Evolutionary conservation across 2,888 invertebrate species (phyloP).

Genomic region (Phortica magna): DNA sequence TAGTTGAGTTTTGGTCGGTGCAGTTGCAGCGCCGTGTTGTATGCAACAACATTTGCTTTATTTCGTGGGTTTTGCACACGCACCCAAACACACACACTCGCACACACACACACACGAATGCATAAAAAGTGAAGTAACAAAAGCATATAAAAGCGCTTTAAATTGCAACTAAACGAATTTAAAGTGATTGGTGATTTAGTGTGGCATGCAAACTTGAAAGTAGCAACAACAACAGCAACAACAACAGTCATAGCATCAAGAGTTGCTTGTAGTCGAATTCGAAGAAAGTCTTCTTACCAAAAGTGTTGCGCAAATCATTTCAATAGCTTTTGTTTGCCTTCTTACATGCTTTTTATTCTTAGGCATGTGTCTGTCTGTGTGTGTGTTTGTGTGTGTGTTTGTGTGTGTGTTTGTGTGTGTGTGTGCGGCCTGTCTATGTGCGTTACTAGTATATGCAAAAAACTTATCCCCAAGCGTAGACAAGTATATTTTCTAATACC

Average conservation of each 20-base stretch:
- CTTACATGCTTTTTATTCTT: background rate
- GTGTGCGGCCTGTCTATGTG: no score
- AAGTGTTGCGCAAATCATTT: constrained; percentile 28
- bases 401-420: background rate
- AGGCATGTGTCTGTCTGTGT: background rate
- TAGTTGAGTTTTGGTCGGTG: constrained; percentile 7
- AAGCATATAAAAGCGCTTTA: constrained; percentile 20
- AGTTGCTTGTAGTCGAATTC: background rate
- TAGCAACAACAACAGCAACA: background rate
- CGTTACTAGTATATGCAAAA: constrained; percentile 3
- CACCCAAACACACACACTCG: background rate
- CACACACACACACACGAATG: background rate
- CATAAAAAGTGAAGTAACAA: background rate
- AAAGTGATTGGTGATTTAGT: constrained; percentile 29
- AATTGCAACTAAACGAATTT: constrained; percentile 29
- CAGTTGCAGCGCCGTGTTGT: background rate
- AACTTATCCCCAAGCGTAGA: constrained; percentile 22
- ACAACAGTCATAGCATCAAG: background rate
- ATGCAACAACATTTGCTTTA: constrained; percentile 26
- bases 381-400: background rate
- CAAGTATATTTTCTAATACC: constrained; percentile 69
- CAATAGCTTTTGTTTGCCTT: constrained; percentile 15
- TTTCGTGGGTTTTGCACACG: background rate
- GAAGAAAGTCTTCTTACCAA: background rate
- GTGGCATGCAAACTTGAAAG: background rate